phyloP scores from a whole-genome alignment of 1,140 invertebrate species.

The Subanguina moxae region DNA sequence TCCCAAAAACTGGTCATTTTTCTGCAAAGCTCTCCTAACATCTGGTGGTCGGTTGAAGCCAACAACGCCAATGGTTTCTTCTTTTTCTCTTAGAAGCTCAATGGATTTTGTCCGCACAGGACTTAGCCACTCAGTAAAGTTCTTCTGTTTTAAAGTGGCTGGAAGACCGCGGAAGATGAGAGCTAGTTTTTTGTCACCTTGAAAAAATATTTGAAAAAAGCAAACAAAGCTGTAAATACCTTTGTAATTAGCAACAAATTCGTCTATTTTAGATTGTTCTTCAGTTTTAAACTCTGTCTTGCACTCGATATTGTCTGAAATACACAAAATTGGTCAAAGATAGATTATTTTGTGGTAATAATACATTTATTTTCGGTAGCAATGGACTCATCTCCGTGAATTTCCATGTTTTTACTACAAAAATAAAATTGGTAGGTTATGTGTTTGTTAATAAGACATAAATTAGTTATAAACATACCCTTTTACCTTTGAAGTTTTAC shows the following conservation, averaged over 20 bases:
- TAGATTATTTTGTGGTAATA: no score
- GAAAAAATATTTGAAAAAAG: constrained; percentile 8
- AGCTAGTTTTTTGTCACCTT: constrained; percentile 44
- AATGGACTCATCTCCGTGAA: neutral
- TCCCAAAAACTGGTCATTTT: neutral
- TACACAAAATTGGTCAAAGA: no score
- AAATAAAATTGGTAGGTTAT: neutral
- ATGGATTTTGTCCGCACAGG: constrained; percentile 40
- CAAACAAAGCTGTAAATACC: no score
- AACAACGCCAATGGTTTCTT: neutral
- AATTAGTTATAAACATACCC: neutral
- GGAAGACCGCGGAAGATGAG: constrained; percentile 46
- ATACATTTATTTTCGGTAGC: neutral
- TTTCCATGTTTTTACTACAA: neutral
- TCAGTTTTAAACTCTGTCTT: no score
- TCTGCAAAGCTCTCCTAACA: neutral
- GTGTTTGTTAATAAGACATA: neutral
- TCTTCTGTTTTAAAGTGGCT: constrained; percentile 42
- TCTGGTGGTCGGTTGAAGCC: constrained; percentile 1
- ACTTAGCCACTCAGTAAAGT: constrained; percentile 47
- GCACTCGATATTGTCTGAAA: no score
- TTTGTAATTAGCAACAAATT: no score
- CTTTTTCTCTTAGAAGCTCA: constrained; percentile 22
- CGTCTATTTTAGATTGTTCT: no score
- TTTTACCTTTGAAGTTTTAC: neutral